Base-by-base conservation (phyloP, 2,888 invertebrate species). In the Malacosoma neustria region DNA sequence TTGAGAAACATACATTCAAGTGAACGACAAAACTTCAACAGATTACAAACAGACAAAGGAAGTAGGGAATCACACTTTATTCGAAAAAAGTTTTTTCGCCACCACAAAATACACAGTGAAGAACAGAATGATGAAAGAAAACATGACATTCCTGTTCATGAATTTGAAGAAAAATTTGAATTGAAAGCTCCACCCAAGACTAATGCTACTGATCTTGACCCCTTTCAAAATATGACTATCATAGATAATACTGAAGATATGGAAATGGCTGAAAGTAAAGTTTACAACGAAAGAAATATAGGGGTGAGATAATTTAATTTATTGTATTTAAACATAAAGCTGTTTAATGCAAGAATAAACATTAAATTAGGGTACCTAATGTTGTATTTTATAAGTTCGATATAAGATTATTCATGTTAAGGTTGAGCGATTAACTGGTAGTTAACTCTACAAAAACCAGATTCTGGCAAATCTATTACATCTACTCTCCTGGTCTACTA, bases 101-200 rank as follows among this genome's bases (percentile, higher is more conserved):
- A 81, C 47, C 74, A 81, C 49, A 82, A 72, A 37, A 75, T 72
- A 29, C 57, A 65, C 36, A 61, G 57, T 15, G 56, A 48, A 32
- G 72, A 72, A 41, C 50, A 51, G 30, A 55, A 40, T 3, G 60
- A 57, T 32, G 57, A 61, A 9, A 64, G 54, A 38, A 72, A 62
- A 39, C 61, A 72, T 46, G 81, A 85, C 45, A 64, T 87, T 40
- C 89, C 89, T 0, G 87, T 87, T 43, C 89, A 90, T 41, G 89
- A 90, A 40, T 89, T 89, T 38, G 89, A 89, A 61, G 87, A 87
- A 30, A 86, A 68, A 49, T 89, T 89, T 46, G 89, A 89, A 58
- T 59, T 82, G 2, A 87, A 81, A 58, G 68, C 87, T 3, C 88
- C 87, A 5, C 71, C 73, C 0, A 82, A 86, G 31, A 53, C 49